phyloP scores from a whole-genome alignment of 2,797 vertebrate species.

The Argentina silus region DNA sequence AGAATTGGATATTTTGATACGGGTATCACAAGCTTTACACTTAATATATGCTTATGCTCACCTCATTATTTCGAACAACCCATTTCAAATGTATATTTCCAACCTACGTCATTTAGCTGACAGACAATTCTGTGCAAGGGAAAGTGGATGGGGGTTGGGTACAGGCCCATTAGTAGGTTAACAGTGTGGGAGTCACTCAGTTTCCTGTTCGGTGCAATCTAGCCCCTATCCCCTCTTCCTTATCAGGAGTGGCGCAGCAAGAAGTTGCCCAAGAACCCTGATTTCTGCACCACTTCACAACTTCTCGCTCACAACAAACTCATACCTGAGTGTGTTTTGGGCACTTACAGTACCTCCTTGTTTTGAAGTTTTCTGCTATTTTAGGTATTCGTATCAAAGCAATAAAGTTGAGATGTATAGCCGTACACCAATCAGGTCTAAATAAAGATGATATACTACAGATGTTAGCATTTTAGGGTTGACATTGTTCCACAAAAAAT shows the following conservation, averaged over 20 bases:
- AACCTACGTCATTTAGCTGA: not conserved
- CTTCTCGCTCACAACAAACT: no score
- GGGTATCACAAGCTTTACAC: not conserved
- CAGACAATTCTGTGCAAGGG: not conserved
- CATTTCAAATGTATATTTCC: not conserved
- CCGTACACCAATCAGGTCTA: no score
- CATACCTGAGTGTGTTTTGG: no score
- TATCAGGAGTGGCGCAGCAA: not conserved
- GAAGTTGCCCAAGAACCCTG: not conserved
- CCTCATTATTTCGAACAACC: not conserved
- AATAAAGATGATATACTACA: no score
- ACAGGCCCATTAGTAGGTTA: conserved; percentile 17
- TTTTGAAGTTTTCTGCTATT: no score
- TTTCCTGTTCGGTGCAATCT: conserved; percentile 2
- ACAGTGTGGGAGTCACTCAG: conserved; percentile 18
- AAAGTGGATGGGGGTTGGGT: not conserved
- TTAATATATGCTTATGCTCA: not conserved
- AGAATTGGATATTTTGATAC: not conserved
- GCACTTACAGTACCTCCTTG: no score
- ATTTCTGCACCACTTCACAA: not conserved
- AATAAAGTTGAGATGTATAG: no score
- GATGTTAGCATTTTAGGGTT: no score
- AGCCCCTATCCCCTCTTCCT: not conserved
- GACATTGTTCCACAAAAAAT: no score
- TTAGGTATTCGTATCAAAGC: no score